phyloP scores from a whole-genome alignment of 2,888 invertebrate genomes.

The Conus canariensis region DNA sequence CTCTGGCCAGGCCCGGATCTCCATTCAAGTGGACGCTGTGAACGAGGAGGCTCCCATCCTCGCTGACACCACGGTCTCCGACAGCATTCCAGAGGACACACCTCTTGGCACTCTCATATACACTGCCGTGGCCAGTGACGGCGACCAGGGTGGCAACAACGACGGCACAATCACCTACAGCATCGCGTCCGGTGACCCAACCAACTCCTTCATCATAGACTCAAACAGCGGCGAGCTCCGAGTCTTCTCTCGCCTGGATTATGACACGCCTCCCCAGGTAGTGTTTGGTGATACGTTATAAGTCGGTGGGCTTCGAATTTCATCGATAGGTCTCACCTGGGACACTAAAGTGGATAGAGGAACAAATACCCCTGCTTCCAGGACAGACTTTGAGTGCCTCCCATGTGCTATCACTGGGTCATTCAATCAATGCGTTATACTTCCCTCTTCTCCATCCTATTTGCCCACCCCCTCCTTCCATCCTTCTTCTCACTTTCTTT shows the following conservation, averaged over 20 bases:
- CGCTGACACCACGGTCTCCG: conserved; percentile 44
- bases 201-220: conserved; percentile 56
- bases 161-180: conserved; percentile 64
- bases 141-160: conserved; percentile 91
- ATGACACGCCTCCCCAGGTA: conserved; percentile 57
- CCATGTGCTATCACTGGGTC: too few relatives aligned
- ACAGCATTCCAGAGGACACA: conserved; percentile 51
- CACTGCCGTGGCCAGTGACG: conserved; percentile 60
- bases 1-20: conserved; percentile 40
- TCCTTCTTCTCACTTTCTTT: too few relatives aligned
- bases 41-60: conserved; percentile 58
- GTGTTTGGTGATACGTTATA: not conserved
- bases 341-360: too few relatives aligned
- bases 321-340: too few relatives aligned
- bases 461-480: too few relatives aligned
- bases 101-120: conserved; percentile 57
- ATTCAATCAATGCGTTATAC: too few relatives aligned
- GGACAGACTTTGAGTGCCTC: too few relatives aligned
- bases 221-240: conserved; percentile 55
- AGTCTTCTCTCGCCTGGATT: conserved; percentile 62
- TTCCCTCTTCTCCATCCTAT: too few relatives aligned
- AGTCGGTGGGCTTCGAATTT: not conserved
- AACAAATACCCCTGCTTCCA: too few relatives aligned
- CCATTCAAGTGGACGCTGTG: conserved; percentile 51
- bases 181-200: conserved; percentile 58